These are phyloP conservation scores for Nineta flava DNA, from an alignment of 2,888 invertebrate species.

Conservation along the genomic window DNA sequence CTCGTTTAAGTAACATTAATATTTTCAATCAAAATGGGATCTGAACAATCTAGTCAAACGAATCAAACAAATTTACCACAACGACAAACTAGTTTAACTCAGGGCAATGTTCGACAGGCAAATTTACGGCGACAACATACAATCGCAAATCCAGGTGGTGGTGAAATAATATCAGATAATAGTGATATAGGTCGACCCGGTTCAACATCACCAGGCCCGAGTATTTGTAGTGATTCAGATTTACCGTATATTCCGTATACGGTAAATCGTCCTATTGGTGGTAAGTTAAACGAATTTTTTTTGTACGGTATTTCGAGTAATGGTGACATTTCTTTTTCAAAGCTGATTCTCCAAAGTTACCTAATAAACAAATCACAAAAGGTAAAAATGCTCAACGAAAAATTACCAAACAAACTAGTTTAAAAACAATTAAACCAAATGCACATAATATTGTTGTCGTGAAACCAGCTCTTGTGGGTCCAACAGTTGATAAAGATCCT, in stretches of 20 bases:
- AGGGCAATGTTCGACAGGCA: slow-evolving; percentile 12
- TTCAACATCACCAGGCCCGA: slow-evolving; percentile 70
- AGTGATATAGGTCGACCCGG: slow-evolving; percentile 41
- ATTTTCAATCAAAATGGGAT: slow-evolving; percentile 21
- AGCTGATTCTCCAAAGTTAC: slow-evolving; percentile 67
- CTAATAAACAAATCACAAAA: slow-evolving; percentile 36
- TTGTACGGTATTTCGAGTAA: not conserved
- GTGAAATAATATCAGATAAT: slow-evolving; percentile 12
- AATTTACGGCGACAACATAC: slow-evolving; percentile 25
- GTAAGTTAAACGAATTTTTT: slow-evolving; percentile 23
- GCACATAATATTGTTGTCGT: slow-evolving; percentile 66
- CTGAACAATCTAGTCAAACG: slow-evolving; percentile 25
- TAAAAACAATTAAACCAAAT: slow-evolving; percentile 27
- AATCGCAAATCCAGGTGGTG: slow-evolving; percentile 26
- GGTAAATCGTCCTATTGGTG: slow-evolving; percentile 74
- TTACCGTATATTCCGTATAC: slow-evolving; percentile 85
- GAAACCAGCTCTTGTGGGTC: slow-evolving; percentile 47
- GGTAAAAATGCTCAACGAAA: slow-evolving; percentile 18
- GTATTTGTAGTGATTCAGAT: slow-evolving; percentile 78
- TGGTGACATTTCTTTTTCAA: not conserved
- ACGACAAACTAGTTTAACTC: slow-evolving; percentile 18
- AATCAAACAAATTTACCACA: slow-evolving; percentile 13
- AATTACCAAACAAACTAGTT: slow-evolving; percentile 24
- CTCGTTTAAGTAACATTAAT: too few relatives aligned
- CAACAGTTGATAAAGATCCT: slow-evolving; percentile 53